Evolutionary conservation across 2,888 invertebrate species (phyloP).

Genomic region (Pseudoips prasinana): DNA sequence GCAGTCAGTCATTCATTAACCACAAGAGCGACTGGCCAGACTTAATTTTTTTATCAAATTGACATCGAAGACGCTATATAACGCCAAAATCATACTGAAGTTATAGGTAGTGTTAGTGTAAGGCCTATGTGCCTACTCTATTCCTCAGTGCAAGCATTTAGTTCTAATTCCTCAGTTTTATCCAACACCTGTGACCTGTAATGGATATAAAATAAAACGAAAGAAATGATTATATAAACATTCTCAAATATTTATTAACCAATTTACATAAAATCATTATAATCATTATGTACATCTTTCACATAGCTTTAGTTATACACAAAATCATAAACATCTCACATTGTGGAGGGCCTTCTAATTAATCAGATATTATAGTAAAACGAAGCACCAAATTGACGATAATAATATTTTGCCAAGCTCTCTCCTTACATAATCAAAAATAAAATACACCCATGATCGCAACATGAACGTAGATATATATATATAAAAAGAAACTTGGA

Average conservation of each 20-base stretch:
- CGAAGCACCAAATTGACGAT: conserved; percentile 77
- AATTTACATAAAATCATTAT: conserved; percentile 81
- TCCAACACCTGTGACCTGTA: no score
- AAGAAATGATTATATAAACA: conserved; percentile 77
- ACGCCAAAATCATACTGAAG: no score
- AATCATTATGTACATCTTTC: conserved; percentile 78
- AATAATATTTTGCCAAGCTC: conserved; percentile 74
- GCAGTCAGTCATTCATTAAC: no score
- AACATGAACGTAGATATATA: conserved; percentile 28
- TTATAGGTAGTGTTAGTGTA: no score
- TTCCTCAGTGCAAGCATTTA: no score
- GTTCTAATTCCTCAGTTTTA: no score
- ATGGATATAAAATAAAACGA: conserved; percentile 41
- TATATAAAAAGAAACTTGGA: conserved; percentile 32
- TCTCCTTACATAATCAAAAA: conserved; percentile 58
- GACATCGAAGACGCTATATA: no score
- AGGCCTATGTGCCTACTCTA: no score
- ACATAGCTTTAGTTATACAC: conserved; percentile 76
- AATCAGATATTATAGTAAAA: conserved; percentile 72
- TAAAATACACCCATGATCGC: conserved; percentile 42
- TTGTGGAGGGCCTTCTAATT: conserved; percentile 79
- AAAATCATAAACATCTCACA: conserved; percentile 73
- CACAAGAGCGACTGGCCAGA: no score
- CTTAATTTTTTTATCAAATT: no score
- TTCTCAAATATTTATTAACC: conserved; percentile 82